A percentile compares a stretch with the other conserved stretches of the same genome.
phyloP scores from a whole-genome alignment of 2,888 invertebrate genomes.

The Dynastes grantii region DNA sequence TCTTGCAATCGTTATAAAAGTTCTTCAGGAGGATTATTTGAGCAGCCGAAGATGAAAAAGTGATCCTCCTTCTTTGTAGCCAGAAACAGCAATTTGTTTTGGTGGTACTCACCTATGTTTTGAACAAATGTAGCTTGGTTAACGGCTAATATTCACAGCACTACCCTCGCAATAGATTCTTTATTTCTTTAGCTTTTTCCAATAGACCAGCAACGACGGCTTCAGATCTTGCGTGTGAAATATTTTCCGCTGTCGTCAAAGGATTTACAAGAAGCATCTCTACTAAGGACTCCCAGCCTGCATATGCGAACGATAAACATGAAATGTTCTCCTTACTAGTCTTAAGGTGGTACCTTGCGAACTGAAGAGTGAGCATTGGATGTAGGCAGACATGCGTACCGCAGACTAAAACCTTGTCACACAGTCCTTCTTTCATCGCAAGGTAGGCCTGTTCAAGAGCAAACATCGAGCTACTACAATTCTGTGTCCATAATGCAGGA shows the following conservation, averaged over 20 bases:
- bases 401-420: conserved; percentile 92
- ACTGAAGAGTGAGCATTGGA: conserved; percentile 91
- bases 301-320: conserved; percentile 16
- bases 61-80: conserved; percentile 67
- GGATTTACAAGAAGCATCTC: no score
- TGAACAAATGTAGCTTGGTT: no score
- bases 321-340: neutral
- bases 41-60: conserved; percentile 70
- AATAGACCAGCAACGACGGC: no score
- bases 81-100: conserved; percentile 67
- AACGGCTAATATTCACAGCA: conserved; percentile 59
- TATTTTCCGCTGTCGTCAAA: no score
- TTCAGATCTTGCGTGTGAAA: no score
- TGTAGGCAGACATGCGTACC: conserved; percentile 90
- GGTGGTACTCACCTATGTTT: conserved; percentile 59
- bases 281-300: conserved; percentile 79
- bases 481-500: conserved; percentile 93
- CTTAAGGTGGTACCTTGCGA: conserved; percentile 75
- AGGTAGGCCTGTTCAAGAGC: conserved; percentile 89
- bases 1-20: conserved; percentile 79
- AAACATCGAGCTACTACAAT: conserved; percentile 94
- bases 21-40: conserved; percentile 77
- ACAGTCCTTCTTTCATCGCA: conserved; percentile 84
- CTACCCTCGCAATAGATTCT: conserved; percentile 61
- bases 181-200: no score